These are phyloP conservation scores for Calidris pugnax DNA, from an alignment of 2,113 vertebrate genomes.

Conservation along the genomic window DNA sequence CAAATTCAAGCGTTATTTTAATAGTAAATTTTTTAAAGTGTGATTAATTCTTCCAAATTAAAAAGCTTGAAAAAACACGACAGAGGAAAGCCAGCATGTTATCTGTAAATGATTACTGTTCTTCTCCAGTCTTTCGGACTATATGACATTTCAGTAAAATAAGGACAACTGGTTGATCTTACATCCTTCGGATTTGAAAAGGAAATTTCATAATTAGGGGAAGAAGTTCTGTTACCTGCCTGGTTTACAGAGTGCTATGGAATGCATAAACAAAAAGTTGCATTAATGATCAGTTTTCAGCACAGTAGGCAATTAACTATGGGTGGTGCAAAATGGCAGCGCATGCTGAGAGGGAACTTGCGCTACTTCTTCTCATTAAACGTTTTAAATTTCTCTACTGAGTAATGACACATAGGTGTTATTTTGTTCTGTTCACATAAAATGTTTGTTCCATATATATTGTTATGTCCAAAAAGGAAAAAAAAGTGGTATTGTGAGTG, in stretches of 20 bases:
- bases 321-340: neutral
- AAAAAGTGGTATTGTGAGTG: neutral
- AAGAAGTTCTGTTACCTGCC: slow-evolving; percentile 12
- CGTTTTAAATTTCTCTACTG: neutral
- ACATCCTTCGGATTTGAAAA: neutral
- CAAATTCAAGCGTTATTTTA: neutral
- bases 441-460: neutral
- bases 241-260: neutral
- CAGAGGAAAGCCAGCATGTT: neutral
- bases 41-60: neutral
- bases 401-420: neutral
- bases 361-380: neutral
- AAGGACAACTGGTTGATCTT: neutral
- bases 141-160: neutral
- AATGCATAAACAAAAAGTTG: slow-evolving; percentile 15
- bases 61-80: neutral
- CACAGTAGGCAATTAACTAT: neutral
- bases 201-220: neutral
- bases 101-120: neutral
- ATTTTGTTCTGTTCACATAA: neutral
- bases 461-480: neutral
- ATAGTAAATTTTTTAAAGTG: neutral
- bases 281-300: slow-evolving; percentile 20
- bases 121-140: neutral
- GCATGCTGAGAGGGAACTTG: neutral